Percentiles rank a stretch among this genome's conserved stretches.
Conservation (phyloP, 2,797 vertebrate species). For the Artibeus lituratus region DNA sequence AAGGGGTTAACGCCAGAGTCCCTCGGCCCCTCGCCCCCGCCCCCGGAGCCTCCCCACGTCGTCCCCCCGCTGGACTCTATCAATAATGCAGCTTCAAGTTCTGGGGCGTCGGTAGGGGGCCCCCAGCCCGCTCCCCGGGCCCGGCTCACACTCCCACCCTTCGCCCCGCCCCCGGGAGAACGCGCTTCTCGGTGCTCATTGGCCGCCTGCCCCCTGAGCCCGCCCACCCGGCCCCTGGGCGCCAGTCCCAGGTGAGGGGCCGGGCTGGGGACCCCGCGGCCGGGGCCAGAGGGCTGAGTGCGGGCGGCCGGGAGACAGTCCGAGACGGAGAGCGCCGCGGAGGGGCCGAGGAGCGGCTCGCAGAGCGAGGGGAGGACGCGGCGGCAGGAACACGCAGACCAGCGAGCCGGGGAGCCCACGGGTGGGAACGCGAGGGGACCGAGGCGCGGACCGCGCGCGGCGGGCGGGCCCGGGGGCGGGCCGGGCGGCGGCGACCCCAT, state of each 20-base stretch:
- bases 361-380: not conserved
- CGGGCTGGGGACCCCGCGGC: conserved; percentile 45
- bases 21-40: not conserved
- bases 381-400: not conserved
- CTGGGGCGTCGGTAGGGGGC: conserved; percentile 76
- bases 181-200: conserved; percentile 61
- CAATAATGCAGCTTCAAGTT: conserved; percentile 78
- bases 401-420: not conserved
- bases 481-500: not conserved
- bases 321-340: not conserved
- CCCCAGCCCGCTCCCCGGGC: conserved; percentile 70
- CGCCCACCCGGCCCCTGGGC: conserved; percentile 51
- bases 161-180: conserved; percentile 53
- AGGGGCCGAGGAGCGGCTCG: not conserved
- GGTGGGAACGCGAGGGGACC: not conserved
- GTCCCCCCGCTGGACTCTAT: conserved; percentile 59
- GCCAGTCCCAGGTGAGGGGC: conserved; percentile 58
- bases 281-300: not conserved
- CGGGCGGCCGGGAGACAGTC: not conserved
- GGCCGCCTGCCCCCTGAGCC: conserved; percentile 54
- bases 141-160: conserved; percentile 64
- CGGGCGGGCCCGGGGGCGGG: not conserved
- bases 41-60: not conserved
- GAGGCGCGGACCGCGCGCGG: not conserved
- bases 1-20: conserved; percentile 69